phyloP scores from a whole-genome alignment of 1,140 invertebrate genomes.

The Sesamia nonagrioides region DNA sequence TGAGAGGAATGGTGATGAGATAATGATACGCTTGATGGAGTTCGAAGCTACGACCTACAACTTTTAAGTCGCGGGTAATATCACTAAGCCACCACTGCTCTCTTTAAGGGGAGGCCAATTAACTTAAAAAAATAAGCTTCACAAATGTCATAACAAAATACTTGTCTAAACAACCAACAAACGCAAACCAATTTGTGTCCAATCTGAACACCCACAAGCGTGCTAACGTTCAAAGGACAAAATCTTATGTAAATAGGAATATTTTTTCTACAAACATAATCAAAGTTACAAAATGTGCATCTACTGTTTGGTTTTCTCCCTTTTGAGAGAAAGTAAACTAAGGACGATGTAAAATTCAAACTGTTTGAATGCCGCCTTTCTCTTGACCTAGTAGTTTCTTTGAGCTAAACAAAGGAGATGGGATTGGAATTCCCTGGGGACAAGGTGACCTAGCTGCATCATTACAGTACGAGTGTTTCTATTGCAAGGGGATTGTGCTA shows the following conservation, averaged over 20 bases:
- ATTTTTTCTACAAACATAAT: conserved; percentile 24
- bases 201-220: background rate
- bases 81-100: too few species aligned
- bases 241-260: background rate
- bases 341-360: conserved; percentile 12
- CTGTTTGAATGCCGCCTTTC: background rate
- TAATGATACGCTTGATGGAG: too few species aligned
- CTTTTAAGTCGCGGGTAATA: too few species aligned
- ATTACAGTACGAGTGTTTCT: too few species aligned
- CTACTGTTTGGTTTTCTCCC: conserved; percentile 22
- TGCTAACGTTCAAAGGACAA: background rate
- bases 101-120: too few species aligned
- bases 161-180: background rate
- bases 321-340: background rate
- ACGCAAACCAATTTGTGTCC: background rate
- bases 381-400: background rate
- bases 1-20: too few species aligned
- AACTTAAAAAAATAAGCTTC: background rate
- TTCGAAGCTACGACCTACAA: too few species aligned
- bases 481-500: too few species aligned
- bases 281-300: conserved; percentile 22
- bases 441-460: background rate
- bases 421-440: background rate
- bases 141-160: background rate
- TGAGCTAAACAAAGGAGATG: background rate